Evolutionary conservation across 2,888 invertebrate species (phyloP).

Genomic region (Cremastobaeus sp.): DNA sequence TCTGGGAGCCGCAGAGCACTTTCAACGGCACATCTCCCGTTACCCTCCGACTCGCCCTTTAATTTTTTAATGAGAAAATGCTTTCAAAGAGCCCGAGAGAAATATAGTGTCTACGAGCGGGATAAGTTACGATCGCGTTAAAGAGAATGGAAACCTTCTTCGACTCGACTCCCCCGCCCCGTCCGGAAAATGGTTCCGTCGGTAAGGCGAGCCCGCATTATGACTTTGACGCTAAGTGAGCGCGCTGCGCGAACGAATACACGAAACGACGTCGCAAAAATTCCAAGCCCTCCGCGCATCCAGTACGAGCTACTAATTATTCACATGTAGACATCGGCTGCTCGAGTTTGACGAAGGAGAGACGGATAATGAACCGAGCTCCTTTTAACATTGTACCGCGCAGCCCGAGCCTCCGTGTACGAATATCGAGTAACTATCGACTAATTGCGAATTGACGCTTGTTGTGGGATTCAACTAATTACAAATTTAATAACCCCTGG

Average conservation of each 20-base stretch:
- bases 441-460: slow-evolving; percentile 62
- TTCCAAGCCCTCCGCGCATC: background rate
- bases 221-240: slow-evolving; percentile 23
- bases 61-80: slow-evolving; percentile 84
- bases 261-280: slow-evolving; percentile 1
- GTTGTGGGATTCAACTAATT: slow-evolving; percentile 76
- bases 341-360: slow-evolving; percentile 52
- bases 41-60: slow-evolving; percentile 69
- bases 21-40: slow-evolving; percentile 66
- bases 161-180: slow-evolving; percentile 28
- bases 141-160: slow-evolving; percentile 68
- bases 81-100: slow-evolving; percentile 81
- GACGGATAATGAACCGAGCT: slow-evolving; percentile 71
- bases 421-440: slow-evolving; percentile 50
- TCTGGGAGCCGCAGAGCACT: slow-evolving; percentile 78
- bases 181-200: slow-evolving; percentile 37
- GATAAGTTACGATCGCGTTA: slow-evolving; percentile 75
- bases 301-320: slow-evolving; percentile 64
- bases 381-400: slow-evolving; percentile 67
- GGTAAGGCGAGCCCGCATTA: slow-evolving; percentile 22
- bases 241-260: background rate
- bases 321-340: slow-evolving; percentile 61
- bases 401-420: slow-evolving; percentile 20
- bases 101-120: slow-evolving; percentile 76
- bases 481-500: slow-evolving; percentile 75